Evolutionary conservation across 2,113 vertebrate genomes (phyloP).

Genomic region (Pomatostomus ruficeps): DNA sequence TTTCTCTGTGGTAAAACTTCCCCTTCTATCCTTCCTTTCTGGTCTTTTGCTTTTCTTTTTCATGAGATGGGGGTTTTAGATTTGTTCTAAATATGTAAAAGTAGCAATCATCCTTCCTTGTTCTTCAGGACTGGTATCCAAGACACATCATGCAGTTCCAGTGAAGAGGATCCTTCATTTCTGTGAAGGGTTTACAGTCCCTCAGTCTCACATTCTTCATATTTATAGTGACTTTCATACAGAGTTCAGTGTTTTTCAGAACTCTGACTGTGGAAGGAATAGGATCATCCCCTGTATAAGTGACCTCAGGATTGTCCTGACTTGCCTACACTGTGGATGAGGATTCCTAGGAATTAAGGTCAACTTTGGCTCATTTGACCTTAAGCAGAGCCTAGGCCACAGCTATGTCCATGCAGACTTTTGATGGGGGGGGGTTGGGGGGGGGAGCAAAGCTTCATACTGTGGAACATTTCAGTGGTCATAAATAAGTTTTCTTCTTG

Average conservation of each 20-base stretch:
- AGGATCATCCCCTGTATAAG: neutral
- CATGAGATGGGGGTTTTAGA: neutral
- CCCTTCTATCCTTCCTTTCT: neutral
- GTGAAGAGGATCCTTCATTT: accelerated
- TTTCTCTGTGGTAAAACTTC: neutral
- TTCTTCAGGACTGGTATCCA: neutral
- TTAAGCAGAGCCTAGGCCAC: neutral
- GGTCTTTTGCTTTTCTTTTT: neutral
- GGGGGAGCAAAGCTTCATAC: neutral
- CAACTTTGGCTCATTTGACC: neutral
- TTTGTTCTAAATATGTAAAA: neutral
- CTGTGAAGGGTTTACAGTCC: neutral
- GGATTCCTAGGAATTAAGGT: neutral
- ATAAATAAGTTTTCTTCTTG: neutral
- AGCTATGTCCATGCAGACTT: neutral
- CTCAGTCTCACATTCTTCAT: neutral
- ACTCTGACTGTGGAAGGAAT: neutral
- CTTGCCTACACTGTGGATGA: neutral
- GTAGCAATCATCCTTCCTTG: neutral
- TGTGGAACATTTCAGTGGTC: neutral
- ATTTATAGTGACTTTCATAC: neutral
- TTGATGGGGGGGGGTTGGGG: too few relatives aligned
- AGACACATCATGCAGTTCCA: neutral
- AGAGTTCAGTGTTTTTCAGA: neutral
- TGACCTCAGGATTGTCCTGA: neutral